These are phyloP conservation scores for Parnassius orleans DNA, from an alignment of 2,888 invertebrate genomes.

Conservation along the genomic window DNA sequence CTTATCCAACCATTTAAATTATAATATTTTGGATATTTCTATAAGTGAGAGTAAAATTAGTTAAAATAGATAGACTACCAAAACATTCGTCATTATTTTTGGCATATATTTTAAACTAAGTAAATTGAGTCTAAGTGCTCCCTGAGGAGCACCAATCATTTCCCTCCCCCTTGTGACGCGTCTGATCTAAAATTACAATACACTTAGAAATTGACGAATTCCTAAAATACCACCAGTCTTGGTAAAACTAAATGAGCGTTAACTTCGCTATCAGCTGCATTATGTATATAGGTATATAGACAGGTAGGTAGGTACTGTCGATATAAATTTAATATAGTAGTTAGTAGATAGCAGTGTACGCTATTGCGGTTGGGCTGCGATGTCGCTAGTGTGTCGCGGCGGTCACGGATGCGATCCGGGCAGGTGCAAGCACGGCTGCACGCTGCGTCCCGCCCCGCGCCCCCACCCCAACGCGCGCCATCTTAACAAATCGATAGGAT, in stretches of 20 bases:
- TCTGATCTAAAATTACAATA: constrained; percentile 74
- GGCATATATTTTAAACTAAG: neutral
- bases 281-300: constrained; percentile 37
- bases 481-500: constrained; percentile 83
- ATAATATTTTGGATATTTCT: too few relatives aligned
- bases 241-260: constrained; percentile 80
- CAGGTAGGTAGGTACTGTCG: too few relatives aligned
- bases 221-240: constrained; percentile 76
- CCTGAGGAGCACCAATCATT: constrained; percentile 64
- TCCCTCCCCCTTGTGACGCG: constrained; percentile 66
- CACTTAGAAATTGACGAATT: constrained; percentile 80
- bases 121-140: constrained; percentile 26
- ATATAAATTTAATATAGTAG: too few relatives aligned
- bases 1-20: too few relatives aligned
- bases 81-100: too few relatives aligned
- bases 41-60: too few relatives aligned
- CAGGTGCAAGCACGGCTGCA: constrained; percentile 77
- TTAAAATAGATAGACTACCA: too few relatives aligned
- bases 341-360: neutral
- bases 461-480: constrained; percentile 67
- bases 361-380: constrained; percentile 25
- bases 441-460: constrained; percentile 56
- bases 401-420: constrained; percentile 56
- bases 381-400: constrained; percentile 48
- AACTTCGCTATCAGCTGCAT: constrained; percentile 77